phyloP scores from a whole-genome alignment of 2,888 invertebrate species.

The Bruchidius siliquastri region DNA sequence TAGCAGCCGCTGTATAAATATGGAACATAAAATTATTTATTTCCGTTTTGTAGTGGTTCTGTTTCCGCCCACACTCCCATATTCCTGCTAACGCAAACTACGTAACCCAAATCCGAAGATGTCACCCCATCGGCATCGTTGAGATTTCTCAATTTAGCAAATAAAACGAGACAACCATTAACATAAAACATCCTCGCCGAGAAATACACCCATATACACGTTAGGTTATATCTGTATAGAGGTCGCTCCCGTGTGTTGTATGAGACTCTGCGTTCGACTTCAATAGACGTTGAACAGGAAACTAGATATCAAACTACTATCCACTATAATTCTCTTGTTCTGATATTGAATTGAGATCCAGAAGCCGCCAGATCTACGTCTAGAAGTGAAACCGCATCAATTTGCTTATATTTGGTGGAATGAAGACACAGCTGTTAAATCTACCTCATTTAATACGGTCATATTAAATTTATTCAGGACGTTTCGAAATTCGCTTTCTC shows the following conservation, averaged over 20 bases:
- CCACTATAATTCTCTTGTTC: too few species aligned
- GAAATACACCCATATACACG: background rate
- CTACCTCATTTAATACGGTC: too few species aligned
- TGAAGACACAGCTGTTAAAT: too few species aligned
- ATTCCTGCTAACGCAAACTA: background rate
- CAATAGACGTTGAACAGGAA: background rate
- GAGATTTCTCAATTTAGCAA: background rate
- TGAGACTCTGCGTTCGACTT: background rate
- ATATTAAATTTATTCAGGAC: too few species aligned
- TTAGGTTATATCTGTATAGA: background rate
- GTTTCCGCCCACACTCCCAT: background rate
- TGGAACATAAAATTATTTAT: background rate
- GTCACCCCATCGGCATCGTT: background rate
- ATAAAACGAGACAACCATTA: background rate
- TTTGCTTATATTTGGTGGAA: too few species aligned
- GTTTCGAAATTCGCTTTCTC: too few species aligned
- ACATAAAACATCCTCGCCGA: background rate
- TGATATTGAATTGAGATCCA: too few species aligned
- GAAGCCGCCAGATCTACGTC: too few species aligned
- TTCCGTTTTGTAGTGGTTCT: background rate
- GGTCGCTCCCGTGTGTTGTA: background rate
- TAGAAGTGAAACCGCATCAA: too few species aligned
- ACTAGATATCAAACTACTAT: background rate
- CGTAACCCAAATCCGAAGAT: background rate
- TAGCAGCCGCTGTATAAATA: background rate